Conservation (phyloP, 2,797 vertebrate species). For the Notoglanidium macrostoma region DNA sequence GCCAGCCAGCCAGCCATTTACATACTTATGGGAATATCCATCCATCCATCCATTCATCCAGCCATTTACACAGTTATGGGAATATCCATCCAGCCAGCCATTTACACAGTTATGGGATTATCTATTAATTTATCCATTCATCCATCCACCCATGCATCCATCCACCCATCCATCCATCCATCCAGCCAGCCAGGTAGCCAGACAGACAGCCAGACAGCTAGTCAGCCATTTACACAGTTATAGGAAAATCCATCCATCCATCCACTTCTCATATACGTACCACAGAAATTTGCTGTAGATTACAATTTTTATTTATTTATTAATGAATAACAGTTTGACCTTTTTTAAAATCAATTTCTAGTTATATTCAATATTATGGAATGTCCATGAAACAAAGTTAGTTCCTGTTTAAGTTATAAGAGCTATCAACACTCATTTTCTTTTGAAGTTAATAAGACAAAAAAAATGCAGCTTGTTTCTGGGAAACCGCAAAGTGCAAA, state of each 20-base stretch:
- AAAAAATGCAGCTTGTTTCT: background rate
- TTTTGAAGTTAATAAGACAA: background rate
- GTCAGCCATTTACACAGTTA: background rate
- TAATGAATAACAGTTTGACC: background rate
- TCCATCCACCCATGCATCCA: background rate
- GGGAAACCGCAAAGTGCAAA: background rate
- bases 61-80: too few species aligned
- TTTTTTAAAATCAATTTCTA: background rate
- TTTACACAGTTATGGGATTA: background rate
- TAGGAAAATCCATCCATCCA: background rate
- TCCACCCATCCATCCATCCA: background rate
- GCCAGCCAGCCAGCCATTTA: background rate
- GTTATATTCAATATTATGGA: background rate
- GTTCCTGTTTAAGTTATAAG: background rate
- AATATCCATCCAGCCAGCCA: background rate
- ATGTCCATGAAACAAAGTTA: background rate
- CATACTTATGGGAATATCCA: too few species aligned
- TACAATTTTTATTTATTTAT: background rate
- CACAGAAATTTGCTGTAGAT: background rate
- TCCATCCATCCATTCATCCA: background rate
- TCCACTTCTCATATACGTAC: too few species aligned
- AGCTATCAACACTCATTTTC: background rate
- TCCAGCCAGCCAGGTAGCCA: background rate
- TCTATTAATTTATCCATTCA: background rate
- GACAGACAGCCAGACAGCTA: background rate